A percentile compares a stretch with the other conserved stretches of the same genome.
Conservation (phyloP, 1,140 invertebrate genomes). For the Cydia fagiglandana region DNA sequence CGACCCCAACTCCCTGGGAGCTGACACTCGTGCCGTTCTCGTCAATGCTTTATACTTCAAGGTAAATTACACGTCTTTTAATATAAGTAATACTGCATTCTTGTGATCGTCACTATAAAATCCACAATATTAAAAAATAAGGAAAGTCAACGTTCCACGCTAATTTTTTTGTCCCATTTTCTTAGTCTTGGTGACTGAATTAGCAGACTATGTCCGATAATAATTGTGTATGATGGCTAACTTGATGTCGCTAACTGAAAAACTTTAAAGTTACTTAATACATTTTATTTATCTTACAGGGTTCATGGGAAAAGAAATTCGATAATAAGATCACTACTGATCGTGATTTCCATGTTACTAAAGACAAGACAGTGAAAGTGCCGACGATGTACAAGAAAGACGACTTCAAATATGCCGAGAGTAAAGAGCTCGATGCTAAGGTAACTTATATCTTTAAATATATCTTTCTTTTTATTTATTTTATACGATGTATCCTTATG, state of each 20-base stretch:
- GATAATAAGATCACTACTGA: conserved; percentile 43
- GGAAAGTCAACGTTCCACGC: no score
- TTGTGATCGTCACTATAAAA: no score
- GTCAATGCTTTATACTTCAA: conserved; percentile 87
- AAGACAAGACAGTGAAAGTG: conserved; percentile 53
- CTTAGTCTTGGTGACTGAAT: no score
- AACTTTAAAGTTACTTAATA: background rate
- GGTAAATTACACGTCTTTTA: conserved; percentile 45
- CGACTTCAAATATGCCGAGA: conserved; percentile 54
- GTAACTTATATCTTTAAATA: conserved; percentile 35
- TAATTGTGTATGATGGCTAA: no score
- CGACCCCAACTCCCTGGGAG: conserved; percentile 55
- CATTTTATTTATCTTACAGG: conserved; percentile 49
- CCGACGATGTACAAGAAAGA: conserved; percentile 54
- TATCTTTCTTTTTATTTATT: background rate
- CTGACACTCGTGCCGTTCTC: conserved; percentile 78
- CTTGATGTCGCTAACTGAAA: background rate
- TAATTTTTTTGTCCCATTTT: no score
- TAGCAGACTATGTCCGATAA: no score
- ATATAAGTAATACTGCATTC: no score
- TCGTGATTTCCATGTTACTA: conserved; percentile 56
- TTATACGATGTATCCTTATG: background rate
- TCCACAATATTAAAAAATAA: no score
- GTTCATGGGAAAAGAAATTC: conserved; percentile 58
- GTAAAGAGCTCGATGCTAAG: conserved; percentile 58